Base-by-base conservation (phyloP, 2,888 invertebrate species). In the Conomelus anceps region DNA sequence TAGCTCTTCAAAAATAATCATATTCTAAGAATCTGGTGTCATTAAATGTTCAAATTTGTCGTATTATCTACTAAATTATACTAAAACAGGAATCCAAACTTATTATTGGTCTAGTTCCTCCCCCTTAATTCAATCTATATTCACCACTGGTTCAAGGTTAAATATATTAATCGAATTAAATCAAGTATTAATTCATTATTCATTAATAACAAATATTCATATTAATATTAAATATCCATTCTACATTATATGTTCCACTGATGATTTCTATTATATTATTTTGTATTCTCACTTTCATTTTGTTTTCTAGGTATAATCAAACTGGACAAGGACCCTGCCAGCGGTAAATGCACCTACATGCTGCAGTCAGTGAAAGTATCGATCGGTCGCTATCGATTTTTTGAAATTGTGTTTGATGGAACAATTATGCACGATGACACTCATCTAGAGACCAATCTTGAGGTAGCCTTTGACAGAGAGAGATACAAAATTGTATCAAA, bases 351-450 rank as follows among this genome's bases (percentile, higher is more conserved):
- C 41, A 93, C 95, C 91, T 95, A 94, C 92, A 94, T 93, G 0
- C 94, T 96, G 88, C 94, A 96, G 87, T 94, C 95, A n/a, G 93
- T 96, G 0, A 94, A 93, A 87, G 92, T 93, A 91, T 92, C 92
- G 23, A 94, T 92, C 91, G 94, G 91, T 13, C 24, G 90, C 84
- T 91, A 90, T 84, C 91, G 91, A 90, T 91, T 94, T n/a, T n/a
- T n/a, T n/a, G n/a, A n/a, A n/a, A n/a, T n/a, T 92, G 90, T 93
- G 91, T 90, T 96, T 9, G 94, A 94, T 89, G 96, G 96, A 7
- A 93, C 93, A 85, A 92, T 94, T 1, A 93, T 93, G 0, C 92
- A 93, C 0, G 94, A 94, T 0, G 92, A 93, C 0, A 93, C 92
- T 0, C 89, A 94, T 6, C 93, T 93, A 4, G 89, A 87, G 17